Base-by-base conservation (phyloP, 2,888 invertebrate genomes). In the Thereva unica region DNA sequence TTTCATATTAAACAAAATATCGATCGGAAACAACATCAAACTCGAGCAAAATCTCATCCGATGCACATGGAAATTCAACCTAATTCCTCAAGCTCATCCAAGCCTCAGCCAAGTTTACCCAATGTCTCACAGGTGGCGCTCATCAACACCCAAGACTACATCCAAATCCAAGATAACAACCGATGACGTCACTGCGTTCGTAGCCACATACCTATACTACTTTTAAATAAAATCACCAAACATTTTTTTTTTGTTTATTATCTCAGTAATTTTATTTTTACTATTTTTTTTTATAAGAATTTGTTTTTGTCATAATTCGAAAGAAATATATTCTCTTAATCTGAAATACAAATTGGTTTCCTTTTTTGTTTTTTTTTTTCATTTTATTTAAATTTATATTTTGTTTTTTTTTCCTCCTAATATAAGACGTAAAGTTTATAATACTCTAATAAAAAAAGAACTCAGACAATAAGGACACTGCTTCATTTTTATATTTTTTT, bases 401-500 rank as follows among this genome's bases (percentile, higher is more conserved):
- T 61, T 41, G 61, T n/a, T n/a, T 50, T 41, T 23, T 23, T 23
- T 23, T 23, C 23, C 23, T 23, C 23, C 61, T 61, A 61, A 61
- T 61, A 61, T 61, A 59, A 61, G 61, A 61, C 50, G 50, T 61
- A 61, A 50, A 61, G 23, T 23, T 61, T 61, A n/a, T n/a, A 50
- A 61, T 61, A 50, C 50, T 47, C 61, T 45, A 55, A 54, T 42
- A 49, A 47, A 57, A 57, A 66, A 57, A 59, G 52, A 66, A 66
- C 57, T 66, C 66, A 66, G 57, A 66, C 66, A 66, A 57, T 57
- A 66, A 66, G 57, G 66, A 66, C 66, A 66, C 66, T 66, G 52
- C 57, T 52, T 57, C 53, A 57, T 50, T 44, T n/a, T 38, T 53
- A n/a, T 53, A 53, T 10, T 53, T 38, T 40, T 38, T 65, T 65